Base-by-base conservation (phyloP, 2,888 invertebrate species). In the Drosophila formosana region DNA sequence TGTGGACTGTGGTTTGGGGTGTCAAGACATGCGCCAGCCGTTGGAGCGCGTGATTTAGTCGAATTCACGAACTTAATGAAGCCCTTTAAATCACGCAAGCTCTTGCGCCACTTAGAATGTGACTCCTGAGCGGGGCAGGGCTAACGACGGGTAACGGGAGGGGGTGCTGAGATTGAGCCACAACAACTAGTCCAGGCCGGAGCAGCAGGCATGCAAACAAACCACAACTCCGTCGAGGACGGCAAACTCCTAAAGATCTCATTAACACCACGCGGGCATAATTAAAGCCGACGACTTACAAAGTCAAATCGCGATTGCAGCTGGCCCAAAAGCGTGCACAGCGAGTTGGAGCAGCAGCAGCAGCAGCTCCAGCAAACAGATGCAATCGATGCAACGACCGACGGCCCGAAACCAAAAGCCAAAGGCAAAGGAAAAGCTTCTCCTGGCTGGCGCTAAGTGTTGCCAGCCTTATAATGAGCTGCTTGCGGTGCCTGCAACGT, bases 51-150 rank as follows among this genome's bases (percentile, higher is more conserved):
- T 92, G 92, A 92, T 92, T 91, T 89, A 90, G 90, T 91, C 92
- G 91, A 92, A 92, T 92, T 92, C 92, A 92, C 92, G 92, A 92
- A 91, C 92, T 92, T 92, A 92, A 92, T 92, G 92, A 92, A 92
- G 92, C 92, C 91, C 92, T 92, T 91, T 91, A 92, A 91, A 92
- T 92, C 92, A 92, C 92, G 92, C 92, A 84, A 89, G 70, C 89
- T 89, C 85, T 85, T 90, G 88, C 88, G 90, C 90, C 89, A 89
- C 89, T 78, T 72, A 72, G 77, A 86, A 75, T 80, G 82, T 68
- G 5, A 70, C 68, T 51, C 55, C 34, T 26, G 34, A 34, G 47
- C 53, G 37, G 6, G 28, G 9, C 11, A 8, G 25, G 18, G 18
- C 18, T 18, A 1, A 28, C 28, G n/a, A 25, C 3, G 8, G 3